Evolutionary conservation across 1,140 invertebrate species (phyloP).

Genomic region (Drosophila sucinea): DNA sequence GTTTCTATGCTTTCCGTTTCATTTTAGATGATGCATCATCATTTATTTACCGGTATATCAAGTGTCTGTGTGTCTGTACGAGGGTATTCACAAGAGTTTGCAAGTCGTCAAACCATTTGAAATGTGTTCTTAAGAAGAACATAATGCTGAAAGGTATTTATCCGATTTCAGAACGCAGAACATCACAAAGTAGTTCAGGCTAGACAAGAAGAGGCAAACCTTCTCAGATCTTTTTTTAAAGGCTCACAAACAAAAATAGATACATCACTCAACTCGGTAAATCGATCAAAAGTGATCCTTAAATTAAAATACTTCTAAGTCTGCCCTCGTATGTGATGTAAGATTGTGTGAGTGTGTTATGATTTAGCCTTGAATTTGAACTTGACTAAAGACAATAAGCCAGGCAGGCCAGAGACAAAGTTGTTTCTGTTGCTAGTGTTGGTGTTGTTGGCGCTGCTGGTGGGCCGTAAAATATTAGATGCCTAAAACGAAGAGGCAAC

Average conservation of each 20-base stretch:
- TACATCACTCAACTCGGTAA: no score
- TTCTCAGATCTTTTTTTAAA: no score
- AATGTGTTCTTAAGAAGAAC: no score
- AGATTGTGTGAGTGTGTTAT: constrained; percentile 28
- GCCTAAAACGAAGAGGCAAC: constrained; percentile 19
- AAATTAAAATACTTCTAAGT: neutral
- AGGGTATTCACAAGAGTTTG: neutral
- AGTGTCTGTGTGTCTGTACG: constrained; percentile 19
- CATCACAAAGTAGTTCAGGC: no score
- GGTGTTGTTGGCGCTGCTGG: constrained; percentile 15
- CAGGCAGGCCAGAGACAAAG: constrained; percentile 35
- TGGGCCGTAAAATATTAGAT: constrained; percentile 58
- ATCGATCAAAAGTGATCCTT: no score
- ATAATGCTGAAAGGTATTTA: no score
- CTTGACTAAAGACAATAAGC: constrained; percentile 66
- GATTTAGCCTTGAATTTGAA: constrained; percentile 79
- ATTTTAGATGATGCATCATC: constrained; percentile 24
- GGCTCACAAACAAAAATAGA: no score
- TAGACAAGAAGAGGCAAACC: no score
- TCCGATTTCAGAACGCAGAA: no score
- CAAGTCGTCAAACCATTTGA: no score
- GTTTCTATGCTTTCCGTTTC: constrained; percentile 43
- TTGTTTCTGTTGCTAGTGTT: neutral
- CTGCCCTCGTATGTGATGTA: neutral
- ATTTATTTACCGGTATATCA: constrained; percentile 38